phyloP scores from a whole-genome alignment of 2,113 vertebrate genomes.

The Pan paniscus region DNA sequence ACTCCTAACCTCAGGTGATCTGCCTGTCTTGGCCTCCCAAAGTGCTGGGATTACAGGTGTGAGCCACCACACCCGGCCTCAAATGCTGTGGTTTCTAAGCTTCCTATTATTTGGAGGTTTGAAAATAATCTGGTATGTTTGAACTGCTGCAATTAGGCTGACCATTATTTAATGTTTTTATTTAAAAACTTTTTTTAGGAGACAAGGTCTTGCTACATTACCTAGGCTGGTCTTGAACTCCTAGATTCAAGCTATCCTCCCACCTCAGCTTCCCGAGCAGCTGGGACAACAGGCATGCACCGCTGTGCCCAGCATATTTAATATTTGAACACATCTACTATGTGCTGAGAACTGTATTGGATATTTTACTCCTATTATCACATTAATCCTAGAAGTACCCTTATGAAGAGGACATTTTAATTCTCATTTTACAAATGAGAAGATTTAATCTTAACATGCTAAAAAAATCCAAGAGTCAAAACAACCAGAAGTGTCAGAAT shows the following conservation, averaged over 20 bases:
- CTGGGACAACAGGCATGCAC: background rate
- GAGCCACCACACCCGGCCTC: too few species aligned
- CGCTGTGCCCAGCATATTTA: background rate
- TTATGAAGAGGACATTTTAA: background rate
- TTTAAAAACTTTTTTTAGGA: background rate
- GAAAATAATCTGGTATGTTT: background rate
- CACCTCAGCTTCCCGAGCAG: background rate
- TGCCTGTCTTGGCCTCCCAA: too few species aligned
- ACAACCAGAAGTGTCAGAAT: background rate
- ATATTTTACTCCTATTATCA: background rate
- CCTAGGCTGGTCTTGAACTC: background rate
- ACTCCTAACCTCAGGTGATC: too few species aligned
- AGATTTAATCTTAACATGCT: background rate
- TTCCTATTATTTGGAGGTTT: background rate
- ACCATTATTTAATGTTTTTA: background rate
- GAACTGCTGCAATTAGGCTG: background rate
- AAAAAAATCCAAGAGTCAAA: background rate
- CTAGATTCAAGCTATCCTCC: background rate
- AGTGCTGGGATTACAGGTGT: too few species aligned
- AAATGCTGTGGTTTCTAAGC: background rate
- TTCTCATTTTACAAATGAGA: background rate
- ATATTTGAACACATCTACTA: background rate
- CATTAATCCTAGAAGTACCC: background rate
- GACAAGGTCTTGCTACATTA: background rate
- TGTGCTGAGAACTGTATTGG: background rate